Evolutionary conservation across 2,113 vertebrate species (phyloP), one percentile per base, ranked within the genome.

Genomic region (Burhinus bistriatus): DNA sequence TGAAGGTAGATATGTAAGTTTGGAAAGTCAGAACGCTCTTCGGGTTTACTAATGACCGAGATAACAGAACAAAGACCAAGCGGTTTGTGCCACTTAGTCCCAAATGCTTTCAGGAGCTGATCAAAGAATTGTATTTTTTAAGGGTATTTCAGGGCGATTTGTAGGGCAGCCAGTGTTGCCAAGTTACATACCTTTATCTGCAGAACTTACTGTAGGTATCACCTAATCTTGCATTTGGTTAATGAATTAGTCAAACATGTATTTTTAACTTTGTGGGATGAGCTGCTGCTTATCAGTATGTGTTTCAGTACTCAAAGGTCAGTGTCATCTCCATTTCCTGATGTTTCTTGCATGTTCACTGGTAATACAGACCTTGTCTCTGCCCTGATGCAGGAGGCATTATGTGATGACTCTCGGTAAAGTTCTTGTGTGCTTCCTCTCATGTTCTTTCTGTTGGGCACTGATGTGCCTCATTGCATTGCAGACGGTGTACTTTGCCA

Each of bases 401-500:
- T 69, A 21, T 38, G 17, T n/a, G 32, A 18, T 91, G 29, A 27
- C 18, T 85, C 7, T 27, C 9, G 18, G 8, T 36, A 49, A 66
- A 42, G n/a, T 64, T 92, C 47, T 52, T 69, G 14, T 38, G 54
- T 59, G 30, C 13, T 68, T 55, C 3, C 57, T 85, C 23, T 36
- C 2, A 0, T 16, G 16, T 76, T n/a, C 27, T 55, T 83, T 45
- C 30, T 78, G 12, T 36, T 58, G 27, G n/a, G 9, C 17, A 14
- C 8, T 40, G 9, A 21, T 0, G 0, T 51, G 27, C 55, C 78
- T 34, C 12, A 1, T 25, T 62, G 55, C 8, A 0, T 27, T 3
- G 9, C 27, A 54, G 23, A 79, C 34, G 4, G 2, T 15, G 5
- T 75, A 36, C 32, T 72, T 84, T 62, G 42, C 3, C 42, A 68